Evolutionary conservation across 2,113 vertebrate species (phyloP).

Genomic region (Toxotes jaculatrix): DNA sequence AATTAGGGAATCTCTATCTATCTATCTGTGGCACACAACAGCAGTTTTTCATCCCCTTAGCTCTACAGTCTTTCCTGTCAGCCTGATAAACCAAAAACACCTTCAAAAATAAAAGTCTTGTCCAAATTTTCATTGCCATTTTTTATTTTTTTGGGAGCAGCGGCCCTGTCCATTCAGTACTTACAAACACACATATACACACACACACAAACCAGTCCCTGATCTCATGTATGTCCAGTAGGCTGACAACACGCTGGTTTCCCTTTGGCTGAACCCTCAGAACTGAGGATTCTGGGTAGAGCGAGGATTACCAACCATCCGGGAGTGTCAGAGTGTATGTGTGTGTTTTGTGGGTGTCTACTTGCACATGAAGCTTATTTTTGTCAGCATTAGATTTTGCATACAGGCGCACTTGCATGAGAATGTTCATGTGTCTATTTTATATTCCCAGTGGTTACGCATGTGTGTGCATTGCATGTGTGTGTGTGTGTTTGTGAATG

Average conservation of each 20-base stretch:
- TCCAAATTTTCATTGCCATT: not conserved
- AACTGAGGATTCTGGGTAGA: constrained; percentile 73
- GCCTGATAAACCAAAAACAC: too few relatives aligned
- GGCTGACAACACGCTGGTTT: constrained; percentile 73
- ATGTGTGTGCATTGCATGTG: constrained; percentile 1
- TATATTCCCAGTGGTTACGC: not conserved
- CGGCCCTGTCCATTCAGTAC: not conserved
- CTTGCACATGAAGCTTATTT: constrained; percentile 9
- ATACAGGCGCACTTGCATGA: constrained; percentile 17
- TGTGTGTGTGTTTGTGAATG: constrained; percentile 17
- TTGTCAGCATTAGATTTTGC: constrained; percentile 10
- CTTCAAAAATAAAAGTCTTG: not conserved
- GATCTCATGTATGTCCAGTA: constrained; percentile 61
- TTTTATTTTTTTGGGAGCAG: not conserved
- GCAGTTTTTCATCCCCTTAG: not conserved
- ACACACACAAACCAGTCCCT: constrained; percentile 32
- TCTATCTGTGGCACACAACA: not conserved
- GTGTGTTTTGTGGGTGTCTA: not conserved
- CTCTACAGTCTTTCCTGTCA: not conserved
- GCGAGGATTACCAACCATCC: constrained; percentile 70
- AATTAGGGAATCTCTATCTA: not conserved
- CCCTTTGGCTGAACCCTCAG: constrained; percentile 79
- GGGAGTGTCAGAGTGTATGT: constrained; percentile 12
- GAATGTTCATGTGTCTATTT: constrained; percentile 17
- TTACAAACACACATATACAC: constrained; percentile 10